Conservation (phyloP, 2,113 vertebrate species). For the Nerophis ophidion region DNA sequence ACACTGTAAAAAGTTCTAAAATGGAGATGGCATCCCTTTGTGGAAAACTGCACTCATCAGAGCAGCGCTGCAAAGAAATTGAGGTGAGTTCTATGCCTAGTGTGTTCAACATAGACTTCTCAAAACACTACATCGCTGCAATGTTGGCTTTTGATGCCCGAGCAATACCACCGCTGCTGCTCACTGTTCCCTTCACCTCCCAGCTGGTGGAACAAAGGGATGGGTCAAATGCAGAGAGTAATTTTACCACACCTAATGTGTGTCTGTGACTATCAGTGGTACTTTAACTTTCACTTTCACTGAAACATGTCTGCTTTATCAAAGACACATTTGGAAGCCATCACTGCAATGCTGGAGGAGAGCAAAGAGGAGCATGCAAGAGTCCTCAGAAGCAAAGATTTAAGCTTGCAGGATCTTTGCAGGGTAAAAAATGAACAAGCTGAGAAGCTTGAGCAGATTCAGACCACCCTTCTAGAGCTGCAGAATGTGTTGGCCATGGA, state of each 20-base stretch:
- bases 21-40: slow-evolving; percentile 66
- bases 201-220: too few species aligned
- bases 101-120: neutral
- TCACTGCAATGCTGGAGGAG: slow-evolving; percentile 68
- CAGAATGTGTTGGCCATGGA: slow-evolving; percentile 70
- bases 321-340: slow-evolving; percentile 66
- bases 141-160: neutral
- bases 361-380: slow-evolving; percentile 64
- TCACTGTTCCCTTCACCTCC: too few species aligned
- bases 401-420: slow-evolving; percentile 70
- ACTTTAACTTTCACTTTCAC: slow-evolving; percentile 4
- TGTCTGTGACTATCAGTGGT: too few species aligned
- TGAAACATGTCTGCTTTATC: slow-evolving; percentile 35
- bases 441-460: slow-evolving; percentile 65
- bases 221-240: too few species aligned
- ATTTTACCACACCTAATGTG: too few species aligned
- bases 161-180: too few species aligned
- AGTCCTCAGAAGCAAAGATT: slow-evolving; percentile 72
- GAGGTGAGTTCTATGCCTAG: slow-evolving; percentile 54
- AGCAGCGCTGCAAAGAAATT: slow-evolving; percentile 67
- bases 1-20: slow-evolving; percentile 71
- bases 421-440: slow-evolving; percentile 65
- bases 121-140: neutral
- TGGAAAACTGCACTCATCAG: slow-evolving; percentile 70
- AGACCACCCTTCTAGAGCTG: slow-evolving; percentile 61